Conservation (phyloP, 2,797 vertebrate genomes). For the Chaetophractus vellerosus region DNA sequence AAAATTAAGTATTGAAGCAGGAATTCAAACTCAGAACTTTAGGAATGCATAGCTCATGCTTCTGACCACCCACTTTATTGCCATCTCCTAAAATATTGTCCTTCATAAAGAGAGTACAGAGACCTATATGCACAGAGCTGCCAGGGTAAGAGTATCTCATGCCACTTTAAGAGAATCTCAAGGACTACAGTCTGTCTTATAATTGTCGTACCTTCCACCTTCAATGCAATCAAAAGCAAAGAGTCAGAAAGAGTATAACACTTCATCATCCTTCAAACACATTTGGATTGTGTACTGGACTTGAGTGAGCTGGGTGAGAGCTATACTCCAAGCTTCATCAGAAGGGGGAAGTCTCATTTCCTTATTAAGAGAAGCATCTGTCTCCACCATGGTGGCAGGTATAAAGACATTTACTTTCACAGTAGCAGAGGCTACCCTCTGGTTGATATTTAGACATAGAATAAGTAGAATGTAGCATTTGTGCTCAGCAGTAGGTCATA, state of each 20-base stretch:
- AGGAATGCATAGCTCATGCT: background rate
- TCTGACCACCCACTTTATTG: too few species aligned
- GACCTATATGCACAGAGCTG: background rate
- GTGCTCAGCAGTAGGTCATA: background rate
- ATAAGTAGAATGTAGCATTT: background rate
- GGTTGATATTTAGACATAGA: background rate
- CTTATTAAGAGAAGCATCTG: accelerated
- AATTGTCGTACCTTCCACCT: background rate
- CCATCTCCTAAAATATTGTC: too few species aligned
- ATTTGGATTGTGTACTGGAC: background rate
- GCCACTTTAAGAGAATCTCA: too few species aligned
- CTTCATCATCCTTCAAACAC: background rate
- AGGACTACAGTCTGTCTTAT: too few species aligned
- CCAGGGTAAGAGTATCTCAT: accelerated
- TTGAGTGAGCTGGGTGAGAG: background rate
- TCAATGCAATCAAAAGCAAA: background rate
- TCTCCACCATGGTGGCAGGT: background rate
- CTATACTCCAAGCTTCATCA: too few species aligned
- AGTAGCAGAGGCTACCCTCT: background rate
- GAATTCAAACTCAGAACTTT: background rate
- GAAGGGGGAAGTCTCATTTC: background rate
- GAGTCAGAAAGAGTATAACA: background rate
- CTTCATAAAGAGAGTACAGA: background rate
- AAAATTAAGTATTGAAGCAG: accelerated
- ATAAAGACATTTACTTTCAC: background rate